A percentile compares a stretch with the other conserved stretches of the same genome.
phyloP scores from a whole-genome alignment of 2,888 invertebrate species.

The Iselma pallidipennis region DNA sequence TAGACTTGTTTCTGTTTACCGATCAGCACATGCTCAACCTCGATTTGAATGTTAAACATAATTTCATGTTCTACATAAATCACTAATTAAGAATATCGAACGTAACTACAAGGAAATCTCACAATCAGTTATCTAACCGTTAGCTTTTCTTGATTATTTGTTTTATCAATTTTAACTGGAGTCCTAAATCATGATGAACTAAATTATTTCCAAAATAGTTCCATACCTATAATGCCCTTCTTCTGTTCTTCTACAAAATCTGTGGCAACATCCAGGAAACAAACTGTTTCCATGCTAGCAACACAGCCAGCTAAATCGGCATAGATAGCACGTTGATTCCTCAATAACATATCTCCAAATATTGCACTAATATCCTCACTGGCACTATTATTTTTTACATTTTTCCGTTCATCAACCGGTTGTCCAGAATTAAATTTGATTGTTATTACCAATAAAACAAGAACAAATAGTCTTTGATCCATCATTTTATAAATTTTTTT shows the following conservation, averaged over 20 bases:
- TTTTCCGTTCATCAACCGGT: background rate
- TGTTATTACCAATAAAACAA: background rate
- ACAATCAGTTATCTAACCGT: background rate
- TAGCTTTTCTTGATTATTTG: constrained; percentile 2
- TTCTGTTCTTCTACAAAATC: constrained; percentile 36
- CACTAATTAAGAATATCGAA: background rate
- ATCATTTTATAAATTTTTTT: too few species aligned
- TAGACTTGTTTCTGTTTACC: too few species aligned
- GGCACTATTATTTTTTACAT: background rate
- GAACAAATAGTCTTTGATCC: background rate
- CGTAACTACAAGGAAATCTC: background rate
- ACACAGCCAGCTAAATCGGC: constrained; percentile 38
- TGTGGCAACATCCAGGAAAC: constrained; percentile 42
- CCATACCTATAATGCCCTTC: constrained; percentile 39
- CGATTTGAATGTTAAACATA: constrained; percentile 8
- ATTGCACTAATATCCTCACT: background rate
- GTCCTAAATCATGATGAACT: background rate
- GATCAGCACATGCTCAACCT: constrained; percentile 14
- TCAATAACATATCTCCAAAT: background rate
- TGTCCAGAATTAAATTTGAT: background rate
- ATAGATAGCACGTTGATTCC: constrained; percentile 28
- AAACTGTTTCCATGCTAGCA: constrained; percentile 36
- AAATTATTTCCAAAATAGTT: constrained; percentile 4
- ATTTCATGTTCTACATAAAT: constrained; percentile 16
- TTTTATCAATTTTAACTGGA: background rate